A percentile compares a stretch with the other conserved stretches of the same genome.
Conservation (phyloP, 1,140 invertebrate genomes). For the Pomacea maculata region DNA sequence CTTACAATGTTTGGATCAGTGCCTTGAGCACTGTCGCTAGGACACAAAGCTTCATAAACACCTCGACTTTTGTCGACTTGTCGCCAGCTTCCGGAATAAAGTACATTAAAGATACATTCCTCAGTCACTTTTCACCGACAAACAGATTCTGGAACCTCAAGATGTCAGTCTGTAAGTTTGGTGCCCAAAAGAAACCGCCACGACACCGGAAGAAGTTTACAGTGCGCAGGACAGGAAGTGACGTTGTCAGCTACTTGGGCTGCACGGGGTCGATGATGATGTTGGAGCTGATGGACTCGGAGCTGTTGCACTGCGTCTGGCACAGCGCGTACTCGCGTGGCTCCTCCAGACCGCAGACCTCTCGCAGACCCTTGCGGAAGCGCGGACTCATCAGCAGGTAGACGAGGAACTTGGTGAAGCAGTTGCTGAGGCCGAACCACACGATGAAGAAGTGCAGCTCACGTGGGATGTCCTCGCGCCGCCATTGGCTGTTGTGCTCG, state of each 20-base stretch:
- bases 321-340: not conserved
- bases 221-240: no score
- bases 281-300: not conserved
- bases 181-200: no score
- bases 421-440: slow-evolving; percentile 93
- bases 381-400: slow-evolving; percentile 87
- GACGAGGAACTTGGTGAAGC: slow-evolving; percentile 93
- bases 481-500: slow-evolving; percentile 26
- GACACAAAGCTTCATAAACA: no score
- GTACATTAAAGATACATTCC: no score
- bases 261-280: not conserved
- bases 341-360: slow-evolving; percentile 14
- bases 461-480: slow-evolving; percentile 75
- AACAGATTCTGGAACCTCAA: no score
- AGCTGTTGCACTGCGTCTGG: not conserved
- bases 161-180: no score
- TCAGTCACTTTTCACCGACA: no score
- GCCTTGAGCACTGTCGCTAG: no score
- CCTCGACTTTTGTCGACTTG: no score
- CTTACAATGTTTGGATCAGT: no score
- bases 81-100: no score
- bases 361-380: slow-evolving; percentile 82
- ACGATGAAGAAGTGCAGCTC: slow-evolving; percentile 88
- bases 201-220: no score
- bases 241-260: not conserved